Conservation (phyloP, 2,113 vertebrate genomes). For the Pollachius pollachius region DNA sequence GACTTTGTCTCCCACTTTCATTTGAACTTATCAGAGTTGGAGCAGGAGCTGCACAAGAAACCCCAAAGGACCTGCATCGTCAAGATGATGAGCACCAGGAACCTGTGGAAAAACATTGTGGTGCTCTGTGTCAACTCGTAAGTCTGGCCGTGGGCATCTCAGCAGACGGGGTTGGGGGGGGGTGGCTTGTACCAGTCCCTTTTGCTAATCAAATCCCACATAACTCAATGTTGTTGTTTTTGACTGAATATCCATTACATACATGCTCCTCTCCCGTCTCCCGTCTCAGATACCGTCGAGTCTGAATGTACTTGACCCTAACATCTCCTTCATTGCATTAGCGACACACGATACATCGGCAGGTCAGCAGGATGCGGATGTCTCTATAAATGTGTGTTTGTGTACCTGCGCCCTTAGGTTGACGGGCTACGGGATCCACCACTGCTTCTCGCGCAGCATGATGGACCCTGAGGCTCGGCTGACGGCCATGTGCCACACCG, state of each 20-base stretch:
- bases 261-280: no score
- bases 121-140: slow-evolving; percentile 98
- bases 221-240: neutral
- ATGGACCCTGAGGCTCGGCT: slow-evolving; percentile 86
- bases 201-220: slow-evolving; percentile 29
- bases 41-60: slow-evolving; percentile 85
- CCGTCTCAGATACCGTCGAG: slow-evolving; percentile 7
- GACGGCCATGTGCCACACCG: slow-evolving; percentile 79
- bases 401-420: slow-evolving; percentile 68
- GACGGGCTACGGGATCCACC: slow-evolving; percentile 93
- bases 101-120: slow-evolving; percentile 98
- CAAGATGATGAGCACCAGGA: slow-evolving; percentile 92
- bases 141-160: slow-evolving; percentile 66
- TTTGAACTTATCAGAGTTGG: slow-evolving; percentile 80
- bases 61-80: slow-evolving; percentile 90
- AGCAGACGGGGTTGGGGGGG: neutral
- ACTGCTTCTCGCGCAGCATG: slow-evolving; percentile 96
- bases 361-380: neutral
- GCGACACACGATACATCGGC: neutral
- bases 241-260: no score
- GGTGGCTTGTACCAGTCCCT: slow-evolving; percentile 5
- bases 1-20: slow-evolving; percentile 43
- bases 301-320: slow-evolving; percentile 18
- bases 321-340: neutral
- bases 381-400: neutral